Percentiles rank a stretch among this genome's conserved stretches.
Conservation (phyloP, 2,113 vertebrate species). For the Formicarius rufipectus region DNA sequence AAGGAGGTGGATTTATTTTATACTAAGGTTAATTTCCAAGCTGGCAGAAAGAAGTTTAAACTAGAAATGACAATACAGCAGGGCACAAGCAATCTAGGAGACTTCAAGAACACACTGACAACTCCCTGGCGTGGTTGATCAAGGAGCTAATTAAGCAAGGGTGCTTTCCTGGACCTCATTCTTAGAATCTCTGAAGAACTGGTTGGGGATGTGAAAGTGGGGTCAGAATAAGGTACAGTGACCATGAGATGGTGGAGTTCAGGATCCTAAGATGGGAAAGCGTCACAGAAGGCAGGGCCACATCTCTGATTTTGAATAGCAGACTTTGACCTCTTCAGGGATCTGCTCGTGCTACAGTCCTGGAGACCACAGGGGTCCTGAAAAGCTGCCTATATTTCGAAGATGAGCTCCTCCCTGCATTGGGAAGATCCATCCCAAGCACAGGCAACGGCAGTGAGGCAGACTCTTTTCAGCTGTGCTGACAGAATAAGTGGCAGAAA, state of each 20-base stretch:
- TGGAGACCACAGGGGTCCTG: background rate
- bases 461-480: background rate
- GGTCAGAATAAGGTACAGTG: background rate
- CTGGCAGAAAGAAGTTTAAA: background rate
- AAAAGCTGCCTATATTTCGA: background rate
- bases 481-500: background rate
- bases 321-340: background rate
- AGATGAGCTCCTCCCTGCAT: background rate
- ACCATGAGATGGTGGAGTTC: background rate
- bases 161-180: background rate
- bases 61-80: background rate
- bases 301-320: background rate
- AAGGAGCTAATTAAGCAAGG: background rate
- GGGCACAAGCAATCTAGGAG: background rate
- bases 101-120: background rate
- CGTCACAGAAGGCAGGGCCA: background rate
- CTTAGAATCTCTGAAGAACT: background rate
- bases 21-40: background rate
- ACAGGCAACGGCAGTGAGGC: background rate
- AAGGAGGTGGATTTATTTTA: background rate
- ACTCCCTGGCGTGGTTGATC: background rate
- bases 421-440: background rate
- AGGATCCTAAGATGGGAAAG: background rate
- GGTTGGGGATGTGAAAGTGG: fast-evolving
- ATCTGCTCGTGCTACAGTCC: background rate